Conservation (phyloP, 2,888 invertebrate genomes). For the Sussaba pulchella region DNA sequence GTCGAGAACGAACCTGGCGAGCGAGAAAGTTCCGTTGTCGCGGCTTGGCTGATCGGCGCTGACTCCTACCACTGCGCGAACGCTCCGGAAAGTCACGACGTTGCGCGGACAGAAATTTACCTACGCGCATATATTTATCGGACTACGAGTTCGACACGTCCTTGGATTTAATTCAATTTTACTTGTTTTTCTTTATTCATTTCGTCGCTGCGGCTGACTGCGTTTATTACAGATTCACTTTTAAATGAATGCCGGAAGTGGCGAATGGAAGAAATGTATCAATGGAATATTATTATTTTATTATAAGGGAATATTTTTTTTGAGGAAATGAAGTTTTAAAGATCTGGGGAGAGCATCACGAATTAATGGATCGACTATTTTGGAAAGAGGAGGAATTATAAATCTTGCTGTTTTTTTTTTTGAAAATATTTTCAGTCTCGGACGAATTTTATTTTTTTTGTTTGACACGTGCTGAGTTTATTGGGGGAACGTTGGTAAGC, state of each 20-base stretch:
- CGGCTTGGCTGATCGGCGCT: slow-evolving; percentile 30
- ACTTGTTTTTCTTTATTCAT: slow-evolving; percentile 16
- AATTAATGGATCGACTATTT: no score
- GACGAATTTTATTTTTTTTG: background rate
- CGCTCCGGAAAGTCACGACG: slow-evolving; percentile 78
- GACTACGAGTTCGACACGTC: slow-evolving; percentile 52
- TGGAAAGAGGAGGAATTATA: no score
- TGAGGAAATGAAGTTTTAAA: background rate
- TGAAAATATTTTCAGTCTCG: background rate
- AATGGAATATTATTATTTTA: background rate
- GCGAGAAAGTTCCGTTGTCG: slow-evolving; percentile 82
- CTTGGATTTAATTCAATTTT: slow-evolving; percentile 47
- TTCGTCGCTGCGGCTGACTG: background rate
- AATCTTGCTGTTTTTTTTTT: background rate
- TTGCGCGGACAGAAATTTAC: slow-evolving; percentile 52
- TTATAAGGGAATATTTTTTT: background rate
- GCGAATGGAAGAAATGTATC: background rate
- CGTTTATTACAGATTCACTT: slow-evolving; percentile 4
- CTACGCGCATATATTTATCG: slow-evolving; percentile 46
- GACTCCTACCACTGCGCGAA: slow-evolving; percentile 37
- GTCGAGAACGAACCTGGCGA: slow-evolving; percentile 68
- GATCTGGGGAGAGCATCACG: no score
- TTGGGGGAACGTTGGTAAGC: background rate
- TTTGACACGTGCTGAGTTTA: background rate
- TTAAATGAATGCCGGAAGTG: slow-evolving; percentile 1